phyloP scores from a whole-genome alignment of 2,888 invertebrate genomes.

The Glaucopsyche alexis region DNA sequence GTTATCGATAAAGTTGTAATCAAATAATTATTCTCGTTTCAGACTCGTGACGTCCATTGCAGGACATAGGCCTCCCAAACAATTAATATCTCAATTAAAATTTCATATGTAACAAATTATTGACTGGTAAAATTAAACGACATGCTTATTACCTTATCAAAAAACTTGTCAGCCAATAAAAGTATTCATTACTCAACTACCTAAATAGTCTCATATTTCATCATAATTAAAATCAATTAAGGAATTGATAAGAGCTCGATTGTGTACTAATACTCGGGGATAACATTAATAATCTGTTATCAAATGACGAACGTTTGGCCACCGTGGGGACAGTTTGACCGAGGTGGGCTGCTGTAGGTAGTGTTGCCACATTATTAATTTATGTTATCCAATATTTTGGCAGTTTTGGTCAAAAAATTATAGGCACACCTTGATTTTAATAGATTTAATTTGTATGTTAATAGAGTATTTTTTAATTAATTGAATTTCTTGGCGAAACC shows the following conservation, averaged over 20 bases:
- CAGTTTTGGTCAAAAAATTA: too few relatives aligned
- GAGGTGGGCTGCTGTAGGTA: slow-evolving; percentile 33
- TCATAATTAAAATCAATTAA: slow-evolving; percentile 31
- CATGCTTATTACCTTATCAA: not conserved
- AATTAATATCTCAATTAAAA: too few relatives aligned
- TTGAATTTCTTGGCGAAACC: too few relatives aligned
- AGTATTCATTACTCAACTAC: not conserved
- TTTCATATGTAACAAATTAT: too few relatives aligned
- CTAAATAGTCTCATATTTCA: not conserved
- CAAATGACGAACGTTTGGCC: slow-evolving; percentile 29
- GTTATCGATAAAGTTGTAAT: too few relatives aligned
- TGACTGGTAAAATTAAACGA: too few relatives aligned
- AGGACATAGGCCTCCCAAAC: too few relatives aligned
- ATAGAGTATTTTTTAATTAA: too few relatives aligned
- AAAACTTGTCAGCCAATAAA: not conserved
- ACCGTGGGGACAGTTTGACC: slow-evolving; percentile 28
- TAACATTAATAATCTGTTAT: slow-evolving; percentile 34
- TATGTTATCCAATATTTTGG: not conserved
- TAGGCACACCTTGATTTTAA: too few relatives aligned
- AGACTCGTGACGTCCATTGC: too few relatives aligned
- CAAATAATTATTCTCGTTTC: too few relatives aligned
- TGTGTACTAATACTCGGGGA: slow-evolving; percentile 23
- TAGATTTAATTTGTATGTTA: too few relatives aligned
- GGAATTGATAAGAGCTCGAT: slow-evolving; percentile 22
- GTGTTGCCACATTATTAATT: not conserved